Evolutionary conservation across 1,140 invertebrate genomes (phyloP).

Genomic region (Pseudomyrmex cubaensis): DNA sequence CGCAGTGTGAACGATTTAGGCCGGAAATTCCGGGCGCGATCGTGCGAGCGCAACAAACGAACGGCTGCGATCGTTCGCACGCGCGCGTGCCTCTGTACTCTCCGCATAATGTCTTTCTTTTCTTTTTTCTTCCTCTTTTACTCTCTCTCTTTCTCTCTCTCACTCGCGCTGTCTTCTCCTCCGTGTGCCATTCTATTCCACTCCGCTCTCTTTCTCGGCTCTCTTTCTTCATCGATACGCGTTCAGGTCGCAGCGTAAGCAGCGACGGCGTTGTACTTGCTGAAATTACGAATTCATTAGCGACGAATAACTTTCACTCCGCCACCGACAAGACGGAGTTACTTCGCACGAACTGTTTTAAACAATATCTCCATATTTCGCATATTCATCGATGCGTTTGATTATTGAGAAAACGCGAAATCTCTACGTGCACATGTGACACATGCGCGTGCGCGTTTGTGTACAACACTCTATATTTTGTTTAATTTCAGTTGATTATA

Average conservation of each 20-base stretch:
- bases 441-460: neutral
- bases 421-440: neutral
- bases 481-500: neutral
- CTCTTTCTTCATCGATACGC: slow-evolving; percentile 46
- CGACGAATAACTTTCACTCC: slow-evolving; percentile 70
- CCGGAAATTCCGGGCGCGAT: slow-evolving; percentile 72
- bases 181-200: neutral
- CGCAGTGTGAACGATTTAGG: slow-evolving; percentile 64
- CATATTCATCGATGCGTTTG: neutral
- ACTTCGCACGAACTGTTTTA: slow-evolving; percentile 41
- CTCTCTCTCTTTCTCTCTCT: slow-evolving; percentile 6
- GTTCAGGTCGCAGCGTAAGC: slow-evolving; percentile 47
- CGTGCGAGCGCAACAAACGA: slow-evolving; percentile 59
- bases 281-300: slow-evolving; percentile 75
- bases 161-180: slow-evolving; percentile 14
- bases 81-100: slow-evolving; percentile 34
- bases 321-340: slow-evolving; percentile 17
- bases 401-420: neutral
- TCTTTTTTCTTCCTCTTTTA: neutral
- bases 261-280: slow-evolving; percentile 44
- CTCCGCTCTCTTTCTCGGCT: neutral
- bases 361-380: slow-evolving; percentile 5
- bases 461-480: slow-evolving; percentile 8
- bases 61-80: slow-evolving; percentile 60
- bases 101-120: slow-evolving; percentile 38